Percentiles rank a stretch among this genome's conserved stretches.
These are phyloP conservation scores for Holocentrus rufus DNA, from an alignment of 2,797 vertebrate species.

Conservation along the genomic window DNA sequence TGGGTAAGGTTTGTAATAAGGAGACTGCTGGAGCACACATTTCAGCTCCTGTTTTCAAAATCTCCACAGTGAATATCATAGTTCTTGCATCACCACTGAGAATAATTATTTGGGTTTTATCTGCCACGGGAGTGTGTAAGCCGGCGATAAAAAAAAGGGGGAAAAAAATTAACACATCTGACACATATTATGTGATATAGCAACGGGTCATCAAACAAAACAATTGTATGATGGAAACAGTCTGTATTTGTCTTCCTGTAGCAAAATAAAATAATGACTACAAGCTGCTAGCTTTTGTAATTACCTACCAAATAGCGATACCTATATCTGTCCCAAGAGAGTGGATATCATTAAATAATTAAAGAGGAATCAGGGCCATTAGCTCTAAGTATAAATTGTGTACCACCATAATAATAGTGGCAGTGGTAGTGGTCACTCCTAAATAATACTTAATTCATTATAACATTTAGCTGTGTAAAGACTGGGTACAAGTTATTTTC, in stretches of 20 bases:
- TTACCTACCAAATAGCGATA: slow-evolving; percentile 48
- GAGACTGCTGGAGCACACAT: slow-evolving; percentile 6
- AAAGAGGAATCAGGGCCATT: not conserved
- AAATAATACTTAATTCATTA: not conserved
- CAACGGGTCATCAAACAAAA: slow-evolving; percentile 52
- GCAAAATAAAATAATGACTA: slow-evolving; percentile 60
- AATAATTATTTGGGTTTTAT: slow-evolving; percentile 2
- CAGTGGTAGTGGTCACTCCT: not conserved
- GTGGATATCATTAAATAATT: slow-evolving; percentile 39
- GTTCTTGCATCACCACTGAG: not conserved
- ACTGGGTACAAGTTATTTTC: not conserved
- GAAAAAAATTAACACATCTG: slow-evolving; percentile 51
- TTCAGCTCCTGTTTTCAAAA: not conserved
- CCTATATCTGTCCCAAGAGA: slow-evolving; percentile 15
- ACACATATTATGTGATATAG: slow-evolving; percentile 56
- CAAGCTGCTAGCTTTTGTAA: slow-evolving; percentile 48
- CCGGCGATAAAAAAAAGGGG: not conserved
- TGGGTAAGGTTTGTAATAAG: no score
- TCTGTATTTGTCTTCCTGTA: slow-evolving; percentile 47
- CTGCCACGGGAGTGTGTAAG: slow-evolving; percentile 6
- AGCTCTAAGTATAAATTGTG: not conserved
- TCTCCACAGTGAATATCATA: slow-evolving; percentile 1
- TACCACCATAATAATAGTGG: not conserved
- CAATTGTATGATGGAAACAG: slow-evolving; percentile 21
- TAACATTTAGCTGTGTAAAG: not conserved